Base-by-base conservation (phyloP, 2,888 invertebrate genomes). In the Hipparchia sbordonii region DNA sequence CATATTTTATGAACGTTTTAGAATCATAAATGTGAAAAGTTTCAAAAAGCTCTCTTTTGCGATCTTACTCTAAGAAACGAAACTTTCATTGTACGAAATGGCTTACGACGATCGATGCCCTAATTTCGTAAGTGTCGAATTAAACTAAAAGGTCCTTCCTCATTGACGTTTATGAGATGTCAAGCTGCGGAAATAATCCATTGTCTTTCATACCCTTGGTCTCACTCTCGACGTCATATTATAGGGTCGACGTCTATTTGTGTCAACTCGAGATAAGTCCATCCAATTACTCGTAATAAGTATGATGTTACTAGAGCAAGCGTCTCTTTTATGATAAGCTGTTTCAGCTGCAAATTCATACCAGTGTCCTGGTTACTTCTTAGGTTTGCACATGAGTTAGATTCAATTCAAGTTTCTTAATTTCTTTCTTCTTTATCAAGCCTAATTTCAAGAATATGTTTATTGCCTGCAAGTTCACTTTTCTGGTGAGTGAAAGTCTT, bases 121-220 rank as follows among this genome's bases (percentile, higher is more conserved):
- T 56, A 63, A 73, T 76, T 75, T 76, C 71, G 60, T 68, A 69
- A 65, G 61, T 67, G 63, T 75, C 73, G 67, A 76, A 84, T 86
- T 80, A 83, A 78, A 81, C 78, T 84, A 82, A 86, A 86, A 85
- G 82, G 81, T 77, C 77, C 82, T 82, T 84, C 82, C 82, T 83
- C 81, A 81, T 79, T 84, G 80, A 84, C 79, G 84, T 87, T 79
- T 85, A 88, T 85, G 85, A 86, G 84, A 85, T 84, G 84, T 84
- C 87, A 85, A 86, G 82, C 85, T 84, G 86, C 89, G 91, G 91
- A 91, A 90, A 87, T 85, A 85, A 89, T 89, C 89, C 87, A 92
- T 92, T 91, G 87, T 87, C 84, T 82, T 23, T 81, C 84, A 82
- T 83, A 74, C 80, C 82, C 85, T 81, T 79, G 80, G 39, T 60